A percentile compares a stretch with the other conserved stretches of the same genome.
phyloP scores from a whole-genome alignment of 2,888 invertebrate genomes.

The Scelioninae gen. 1 region DNA sequence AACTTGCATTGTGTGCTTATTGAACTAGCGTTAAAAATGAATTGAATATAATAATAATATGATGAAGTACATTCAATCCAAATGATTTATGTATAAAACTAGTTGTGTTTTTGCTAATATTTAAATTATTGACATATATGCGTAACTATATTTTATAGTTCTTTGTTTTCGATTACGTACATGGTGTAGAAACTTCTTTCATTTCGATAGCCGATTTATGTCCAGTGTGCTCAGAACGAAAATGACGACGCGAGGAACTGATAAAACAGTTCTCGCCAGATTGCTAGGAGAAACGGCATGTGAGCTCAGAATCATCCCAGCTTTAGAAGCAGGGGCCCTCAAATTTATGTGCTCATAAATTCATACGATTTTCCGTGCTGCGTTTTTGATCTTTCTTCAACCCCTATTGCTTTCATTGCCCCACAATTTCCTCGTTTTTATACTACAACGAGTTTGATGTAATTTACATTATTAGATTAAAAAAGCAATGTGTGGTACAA shows the following conservation, averaged over 20 bases:
- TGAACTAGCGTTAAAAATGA: no score
- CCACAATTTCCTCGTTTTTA: conserved; percentile 58
- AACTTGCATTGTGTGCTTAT: no score
- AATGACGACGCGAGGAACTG: conserved; percentile 67
- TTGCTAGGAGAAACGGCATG: conserved; percentile 71
- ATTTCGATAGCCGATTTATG: conserved; percentile 72
- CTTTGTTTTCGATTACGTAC: conserved; percentile 70
- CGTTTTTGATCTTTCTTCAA: conserved; percentile 77
- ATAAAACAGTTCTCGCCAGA: conserved; percentile 71
- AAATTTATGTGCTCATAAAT: conserved; percentile 83
- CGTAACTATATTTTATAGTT: conserved; percentile 69
- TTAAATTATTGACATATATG: conserved; percentile 40
- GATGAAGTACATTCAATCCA: neutral
- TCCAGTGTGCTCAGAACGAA: conserved; percentile 64
- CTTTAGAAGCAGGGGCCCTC: conserved; percentile 75
- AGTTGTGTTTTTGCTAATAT: conserved; percentile 29
- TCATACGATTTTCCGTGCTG: conserved; percentile 80
- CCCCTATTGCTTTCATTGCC: conserved; percentile 62
- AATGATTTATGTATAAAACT: neutral
- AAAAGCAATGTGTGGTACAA: conserved; percentile 33
- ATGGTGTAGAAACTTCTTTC: conserved; percentile 65
- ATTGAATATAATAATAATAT: neutral
- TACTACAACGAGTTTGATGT: conserved; percentile 60
- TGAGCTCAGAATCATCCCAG: conserved; percentile 76
- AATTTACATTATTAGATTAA: conserved; percentile 59